Evolutionary conservation across 2,797 vertebrate genomes (phyloP).

Genomic region (Oophaga sylvatica): DNA sequence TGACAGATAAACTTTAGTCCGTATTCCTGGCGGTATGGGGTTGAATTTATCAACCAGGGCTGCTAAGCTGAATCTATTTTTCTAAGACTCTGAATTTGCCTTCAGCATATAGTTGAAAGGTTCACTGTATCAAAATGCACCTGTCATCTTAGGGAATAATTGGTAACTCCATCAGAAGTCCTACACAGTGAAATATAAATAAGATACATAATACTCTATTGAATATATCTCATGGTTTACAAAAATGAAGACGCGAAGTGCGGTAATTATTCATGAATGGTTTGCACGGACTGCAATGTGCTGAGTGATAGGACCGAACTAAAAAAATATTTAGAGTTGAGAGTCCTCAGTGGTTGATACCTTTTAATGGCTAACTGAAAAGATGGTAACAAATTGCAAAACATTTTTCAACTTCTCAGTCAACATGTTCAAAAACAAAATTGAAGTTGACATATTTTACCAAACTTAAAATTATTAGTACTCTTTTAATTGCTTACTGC

Average conservation of each 20-base stretch:
- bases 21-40: conserved; percentile 17
- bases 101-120: conserved; percentile 48
- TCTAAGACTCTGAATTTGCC: conserved; percentile 50
- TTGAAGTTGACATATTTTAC: neutral
- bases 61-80: conserved; percentile 9
- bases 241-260: conserved; percentile 26
- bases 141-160: conserved; percentile 45
- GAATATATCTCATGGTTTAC: conserved; percentile 38
- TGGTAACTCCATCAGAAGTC: conserved; percentile 50
- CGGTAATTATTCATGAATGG: conserved; percentile 38
- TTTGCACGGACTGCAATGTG: neutral
- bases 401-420: neutral
- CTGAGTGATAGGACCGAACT: neutral
- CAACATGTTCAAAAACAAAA: neutral
- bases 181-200: conserved; percentile 30
- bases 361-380: too few species aligned
- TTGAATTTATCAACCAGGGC: conserved; percentile 21
- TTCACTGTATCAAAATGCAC: conserved; percentile 47
- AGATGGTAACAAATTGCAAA: too few species aligned
- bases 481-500: neutral
- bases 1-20: conserved; percentile 14
- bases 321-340: too few species aligned
- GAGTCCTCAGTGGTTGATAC: too few species aligned
- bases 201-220: conserved; percentile 21
- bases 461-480: neutral